Percentiles rank a stretch among this genome's conserved stretches.
Conservation (phyloP, 1,140 invertebrate species). For the Diorhabda elongata region DNA sequence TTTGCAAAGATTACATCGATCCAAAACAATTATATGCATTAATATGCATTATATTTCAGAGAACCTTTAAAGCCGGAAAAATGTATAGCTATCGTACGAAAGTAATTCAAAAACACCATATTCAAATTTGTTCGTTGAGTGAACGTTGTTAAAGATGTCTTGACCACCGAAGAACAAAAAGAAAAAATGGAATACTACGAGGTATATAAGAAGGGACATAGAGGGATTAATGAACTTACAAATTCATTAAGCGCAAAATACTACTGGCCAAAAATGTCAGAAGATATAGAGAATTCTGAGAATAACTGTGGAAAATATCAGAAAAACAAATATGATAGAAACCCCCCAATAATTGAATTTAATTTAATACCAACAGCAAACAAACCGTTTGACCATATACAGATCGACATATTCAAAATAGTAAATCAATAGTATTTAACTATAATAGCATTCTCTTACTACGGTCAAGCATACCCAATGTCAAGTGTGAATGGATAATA, state of each 20-base stretch:
- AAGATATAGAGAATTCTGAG: constrained; percentile 13
- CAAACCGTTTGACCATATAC: constrained; percentile 38
- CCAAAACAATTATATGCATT: too few relatives aligned
- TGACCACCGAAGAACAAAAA: constrained; percentile 22
- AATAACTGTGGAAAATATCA: too few relatives aligned
- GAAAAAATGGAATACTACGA: constrained; percentile 28
- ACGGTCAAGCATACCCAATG: constrained; percentile 34
- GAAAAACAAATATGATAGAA: too few relatives aligned
- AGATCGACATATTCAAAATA: constrained; percentile 36
- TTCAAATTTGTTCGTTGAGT: constrained; percentile 26
- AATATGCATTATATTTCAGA: too few relatives aligned
- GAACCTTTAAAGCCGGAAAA: too few relatives aligned
- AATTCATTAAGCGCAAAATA: constrained; percentile 14
- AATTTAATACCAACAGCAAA: constrained; percentile 1
- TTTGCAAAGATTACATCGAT: too few relatives aligned
- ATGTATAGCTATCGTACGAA: too few relatives aligned
- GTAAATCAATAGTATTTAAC: constrained; percentile 31
- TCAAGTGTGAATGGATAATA: constrained; percentile 19
- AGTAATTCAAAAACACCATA: constrained; percentile 22
- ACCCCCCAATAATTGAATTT: not conserved
- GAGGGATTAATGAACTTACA: constrained; percentile 28
- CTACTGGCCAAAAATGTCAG: constrained; percentile 28
- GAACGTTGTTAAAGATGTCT: constrained; percentile 20
- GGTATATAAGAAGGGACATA: constrained; percentile 28
- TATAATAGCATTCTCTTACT: constrained; percentile 41